These are phyloP conservation scores for Alligator sinensis DNA, from an alignment of 2,113 vertebrate species.

Conservation along the genomic window DNA sequence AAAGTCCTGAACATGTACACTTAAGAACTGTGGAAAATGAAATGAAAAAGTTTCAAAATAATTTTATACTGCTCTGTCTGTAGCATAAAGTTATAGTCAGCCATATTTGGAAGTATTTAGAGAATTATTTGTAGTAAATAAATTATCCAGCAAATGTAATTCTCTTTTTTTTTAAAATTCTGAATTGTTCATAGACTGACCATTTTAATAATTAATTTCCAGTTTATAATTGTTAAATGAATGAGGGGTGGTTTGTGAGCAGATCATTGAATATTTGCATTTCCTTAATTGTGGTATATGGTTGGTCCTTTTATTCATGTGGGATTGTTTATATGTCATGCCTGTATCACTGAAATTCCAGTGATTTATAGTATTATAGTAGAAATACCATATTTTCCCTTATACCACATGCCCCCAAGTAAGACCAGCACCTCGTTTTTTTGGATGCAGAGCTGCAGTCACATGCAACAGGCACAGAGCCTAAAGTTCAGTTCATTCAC, in stretches of 20 bases:
- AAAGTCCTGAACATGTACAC: neutral
- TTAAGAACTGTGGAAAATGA: slow-evolving; percentile 1
- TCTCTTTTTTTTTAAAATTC: neutral
- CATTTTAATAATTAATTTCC: neutral
- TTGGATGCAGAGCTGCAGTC: no score
- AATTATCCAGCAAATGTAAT: neutral
- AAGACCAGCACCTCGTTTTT: no score
- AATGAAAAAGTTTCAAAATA: neutral
- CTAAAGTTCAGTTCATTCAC: no score
- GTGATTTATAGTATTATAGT: no score
- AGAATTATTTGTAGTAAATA: neutral
- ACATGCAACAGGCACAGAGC: no score
- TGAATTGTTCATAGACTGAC: neutral
- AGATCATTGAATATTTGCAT: neutral
- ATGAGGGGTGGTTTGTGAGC: neutral
- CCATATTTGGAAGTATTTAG: neutral
- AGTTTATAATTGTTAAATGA: neutral
- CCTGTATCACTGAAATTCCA: no score
- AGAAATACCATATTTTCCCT: no score
- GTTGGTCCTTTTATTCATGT: no score
- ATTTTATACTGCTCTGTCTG: neutral
- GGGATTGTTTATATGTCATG: no score
- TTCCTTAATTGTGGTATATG: neutral
- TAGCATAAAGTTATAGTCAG: neutral
- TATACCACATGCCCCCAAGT: no score